Base-by-base conservation (phyloP, 2,797 vertebrate genomes). In the Anabacerthia variegaticeps region DNA sequence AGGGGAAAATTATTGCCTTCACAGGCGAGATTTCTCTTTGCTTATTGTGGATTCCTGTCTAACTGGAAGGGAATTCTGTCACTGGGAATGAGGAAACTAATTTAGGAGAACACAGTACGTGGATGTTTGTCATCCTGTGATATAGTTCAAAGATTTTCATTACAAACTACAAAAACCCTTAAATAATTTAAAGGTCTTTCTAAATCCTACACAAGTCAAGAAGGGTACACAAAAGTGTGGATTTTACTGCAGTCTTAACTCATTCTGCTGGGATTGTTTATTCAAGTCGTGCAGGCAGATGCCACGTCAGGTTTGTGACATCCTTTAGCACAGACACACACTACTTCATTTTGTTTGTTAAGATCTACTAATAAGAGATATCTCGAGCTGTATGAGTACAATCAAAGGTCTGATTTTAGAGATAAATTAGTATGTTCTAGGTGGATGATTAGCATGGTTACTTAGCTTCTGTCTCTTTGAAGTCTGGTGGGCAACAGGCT, bases 401-500 rank as follows among this genome's bases (percentile, higher is more conserved):
- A 51, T 59, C 46, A 79, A 24, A 92, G 54, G 41, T 46, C 44
- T 71, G 48, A 85, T 92, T 86, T 66, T 74, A 55, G n/a, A 49
- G 32, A 83, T 93, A 84, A n/a, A 93, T 23, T 63, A 93, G 39
- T 61, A 66, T 30, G 11, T 77, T 9, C 55, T 43, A 63, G 58
- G 65, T 55, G 80, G 88, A 93, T 86, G 10, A 69, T 92, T 84
- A 56, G 49, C 37, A 5, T 48, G 54, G 6, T 55, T 6, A 8
- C 68, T 96, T 81, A 66, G 26, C 46, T 89, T 73, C 36, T 79
- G 46, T 96, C 95, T 78, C 88, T 94, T 89, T 93, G 66, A 90
- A 83, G 62, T 12, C n/a, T 37, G 37, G 20, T 44, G 72, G 10
- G 7, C 23, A 44, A 6, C 11, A 56, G 36, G 27, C 16, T 76